These are phyloP conservation scores for Watsonalla binaria DNA, from an alignment of 2,888 invertebrate species.

Conservation along the genomic window DNA sequence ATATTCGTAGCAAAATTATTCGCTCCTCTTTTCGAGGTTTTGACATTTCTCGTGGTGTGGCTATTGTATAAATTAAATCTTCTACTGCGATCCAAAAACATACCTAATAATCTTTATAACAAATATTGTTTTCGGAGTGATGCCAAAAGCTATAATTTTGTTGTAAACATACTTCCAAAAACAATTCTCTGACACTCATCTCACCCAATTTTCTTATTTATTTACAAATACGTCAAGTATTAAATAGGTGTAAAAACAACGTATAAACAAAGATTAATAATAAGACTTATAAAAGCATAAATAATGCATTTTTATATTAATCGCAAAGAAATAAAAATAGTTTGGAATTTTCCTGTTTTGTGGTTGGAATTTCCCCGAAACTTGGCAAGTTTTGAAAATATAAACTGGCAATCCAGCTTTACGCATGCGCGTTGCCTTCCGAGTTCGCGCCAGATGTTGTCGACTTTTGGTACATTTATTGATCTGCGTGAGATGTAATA, in stretches of 20 bases:
- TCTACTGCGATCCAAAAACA: background rate
- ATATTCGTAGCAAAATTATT: constrained; percentile 46
- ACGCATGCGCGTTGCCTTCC: constrained; percentile 53
- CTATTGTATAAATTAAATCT: constrained; percentile 13
- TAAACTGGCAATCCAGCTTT: constrained; percentile 37
- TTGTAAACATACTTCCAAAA: no score
- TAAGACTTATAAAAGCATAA: background rate
- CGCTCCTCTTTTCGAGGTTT: constrained; percentile 59
- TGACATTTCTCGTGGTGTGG: constrained; percentile 54
- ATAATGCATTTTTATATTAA: background rate
- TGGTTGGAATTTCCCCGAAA: background rate
- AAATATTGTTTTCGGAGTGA: no score
- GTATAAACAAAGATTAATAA: no score
- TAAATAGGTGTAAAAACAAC: background rate
- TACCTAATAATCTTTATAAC: no score
- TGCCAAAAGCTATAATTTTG: no score
- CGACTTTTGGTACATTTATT: constrained; percentile 67
- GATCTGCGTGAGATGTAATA: constrained; percentile 50
- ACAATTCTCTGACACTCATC: background rate
- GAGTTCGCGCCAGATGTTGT: constrained; percentile 64
- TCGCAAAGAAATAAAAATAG: no score
- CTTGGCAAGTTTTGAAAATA: background rate
- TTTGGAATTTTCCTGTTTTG: no score
- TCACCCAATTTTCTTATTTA: background rate
- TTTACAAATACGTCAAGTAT: background rate